Percentiles rank a stretch among this genome's conserved stretches.
These are phyloP conservation scores for Standfussiana lucernea DNA, from an alignment of 2,888 invertebrate genomes.

Conservation along the genomic window DNA sequence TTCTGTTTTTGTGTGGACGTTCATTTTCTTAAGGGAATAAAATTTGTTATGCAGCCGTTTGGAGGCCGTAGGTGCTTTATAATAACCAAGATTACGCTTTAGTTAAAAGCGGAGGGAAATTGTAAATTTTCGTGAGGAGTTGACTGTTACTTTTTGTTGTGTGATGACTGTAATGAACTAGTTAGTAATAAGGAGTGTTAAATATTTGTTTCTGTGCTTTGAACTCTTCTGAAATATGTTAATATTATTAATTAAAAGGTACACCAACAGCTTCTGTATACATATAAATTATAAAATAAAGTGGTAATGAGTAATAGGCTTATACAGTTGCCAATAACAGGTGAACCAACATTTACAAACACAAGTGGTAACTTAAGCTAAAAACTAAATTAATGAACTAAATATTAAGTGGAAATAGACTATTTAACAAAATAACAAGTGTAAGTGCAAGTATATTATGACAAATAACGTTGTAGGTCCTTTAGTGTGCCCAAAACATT, in stretches of 20 bases:
- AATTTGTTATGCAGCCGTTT: conserved; percentile 86
- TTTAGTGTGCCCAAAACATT: not conserved
- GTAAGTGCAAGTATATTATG: no score
- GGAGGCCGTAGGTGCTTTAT: conserved; percentile 80
- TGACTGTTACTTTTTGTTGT: conserved; percentile 48
- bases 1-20: conserved; percentile 88
- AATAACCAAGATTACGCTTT: conserved; percentile 70
- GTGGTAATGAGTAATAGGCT: no score
- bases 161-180: conserved; percentile 23
- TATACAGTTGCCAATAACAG: no score
- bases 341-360: no score
- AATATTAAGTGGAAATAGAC: no score
- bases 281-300: no score
- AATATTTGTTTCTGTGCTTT: not conserved
- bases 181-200: not conserved
- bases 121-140: conserved; percentile 59
- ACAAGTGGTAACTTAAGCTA: no score
- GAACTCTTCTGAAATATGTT: not conserved
- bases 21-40: conserved; percentile 81
- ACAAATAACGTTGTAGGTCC: not conserved
- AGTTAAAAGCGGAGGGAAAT: conserved; percentile 60
- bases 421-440: no score
- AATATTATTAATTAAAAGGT: no score
- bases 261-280: no score
- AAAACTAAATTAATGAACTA: no score